Base-by-base conservation (phyloP, 1,140 invertebrate species). In the Scaptomyza pallida region DNA sequence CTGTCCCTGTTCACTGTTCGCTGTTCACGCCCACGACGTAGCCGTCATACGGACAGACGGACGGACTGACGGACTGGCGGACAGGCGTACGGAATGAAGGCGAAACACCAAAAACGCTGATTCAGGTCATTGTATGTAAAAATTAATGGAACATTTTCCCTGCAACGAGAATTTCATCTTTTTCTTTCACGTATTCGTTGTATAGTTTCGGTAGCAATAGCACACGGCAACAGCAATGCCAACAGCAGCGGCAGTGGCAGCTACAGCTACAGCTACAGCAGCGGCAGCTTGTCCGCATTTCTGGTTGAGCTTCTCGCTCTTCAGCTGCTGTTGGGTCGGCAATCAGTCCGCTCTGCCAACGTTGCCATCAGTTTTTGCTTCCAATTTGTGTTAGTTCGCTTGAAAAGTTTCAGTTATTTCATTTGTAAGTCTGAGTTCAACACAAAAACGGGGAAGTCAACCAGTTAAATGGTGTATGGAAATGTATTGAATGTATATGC, bases 81-180 rank as follows among this genome's bases (percentile, higher is more conserved):
- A n/a, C n/a, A n/a, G n/a, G n/a, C n/a, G n/a, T n/a, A n/a, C 50
- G 17, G 26, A 12, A 35, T 3, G 56, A n/a, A 35, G 55, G 56
- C 60, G 68, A 64, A 64, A 19, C 72, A 72, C 60, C 68, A 64
- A 75, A 75, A 75, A 75, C 72, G 72, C 72, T 72, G 72, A 75
- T 75, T 75, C 72, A 75, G 72, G 72, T 75, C 72, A 71, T 75
- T 75, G 72, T 75, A 75, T 71, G 72, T 75, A 75, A 75, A 75
- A 75, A 75, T 75, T 75, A 75, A 75, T 75, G 72, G 72, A 75
- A 75, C 72, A 75, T 72, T 75, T 75, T 75, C 26, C 43, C 72
- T 59, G 68, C 68, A 59, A 57, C 72, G 72, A 75, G 55, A 71
- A 75, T 75, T 75, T 75, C 72, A 75, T 75, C 72, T 75, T 75